Base-by-base conservation (phyloP, 2,888 invertebrate genomes). In the Plagodis pulveraria region DNA sequence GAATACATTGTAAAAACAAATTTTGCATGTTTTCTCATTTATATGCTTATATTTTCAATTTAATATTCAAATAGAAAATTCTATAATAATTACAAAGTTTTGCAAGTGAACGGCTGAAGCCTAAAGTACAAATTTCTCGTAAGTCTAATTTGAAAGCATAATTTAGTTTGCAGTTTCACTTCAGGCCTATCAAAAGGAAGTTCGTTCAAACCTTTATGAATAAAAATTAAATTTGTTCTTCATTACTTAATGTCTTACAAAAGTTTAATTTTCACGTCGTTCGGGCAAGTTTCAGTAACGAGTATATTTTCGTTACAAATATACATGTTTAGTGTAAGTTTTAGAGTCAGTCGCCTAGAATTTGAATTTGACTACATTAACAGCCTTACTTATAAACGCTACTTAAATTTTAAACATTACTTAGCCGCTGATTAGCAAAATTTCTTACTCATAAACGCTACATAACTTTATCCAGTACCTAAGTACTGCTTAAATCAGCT, bases 181-280 rank as follows among this genome's bases (percentile, higher is more conserved):
- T 62, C 45, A 68, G 70, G 65, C 67, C 77, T 68, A 70, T 72
- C 74, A 77, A 76, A 76, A 71, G 69, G 72, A 72, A 74, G 66
- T 67, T 71, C 69, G 71, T 67, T 71, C 74, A 72, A 73, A 77
- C 78, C 77, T 79, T 70, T 75, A 71, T 69, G 70, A 77, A 75
- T 73, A 76, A 77, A 79, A 78, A 76, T 78, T 78, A 67, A 77
- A 78, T 79, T 79, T 72, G 56, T 62, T 66, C 64, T 71, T 73
- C 73, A 67, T 71, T 71, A 67, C 63, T 63, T 76, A 74, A 79
- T 76, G 76, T 72, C 69, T 74, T 70, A 69, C 73, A 66, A 75
- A 76, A 77, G 72, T 76, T 74, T 67, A 69, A 65, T 77, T 69
- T 70, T 55, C 48, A 65, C 58, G 62, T 50, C 41, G 48, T 53